Evolutionary conservation across 2,888 invertebrate genomes (phyloP).

Genomic region (Trachelus troglodyta): DNA sequence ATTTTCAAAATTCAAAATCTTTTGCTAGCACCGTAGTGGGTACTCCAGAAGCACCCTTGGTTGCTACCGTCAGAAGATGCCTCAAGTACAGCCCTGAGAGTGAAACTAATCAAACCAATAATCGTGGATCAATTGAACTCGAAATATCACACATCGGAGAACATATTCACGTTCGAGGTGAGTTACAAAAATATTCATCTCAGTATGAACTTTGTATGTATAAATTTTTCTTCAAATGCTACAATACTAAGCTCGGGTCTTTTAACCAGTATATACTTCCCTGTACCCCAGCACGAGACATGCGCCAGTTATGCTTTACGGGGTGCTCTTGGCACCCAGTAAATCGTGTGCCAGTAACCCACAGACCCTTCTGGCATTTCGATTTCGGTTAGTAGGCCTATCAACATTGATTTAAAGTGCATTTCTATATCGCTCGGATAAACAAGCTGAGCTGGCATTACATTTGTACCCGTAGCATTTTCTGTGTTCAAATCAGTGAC

Average conservation of each 20-base stretch:
- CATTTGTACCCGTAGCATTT: no score
- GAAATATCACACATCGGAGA: constrained; percentile 71
- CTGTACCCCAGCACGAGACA: constrained; percentile 38
- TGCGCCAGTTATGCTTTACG: constrained; percentile 48
- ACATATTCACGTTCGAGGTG: constrained; percentile 70
- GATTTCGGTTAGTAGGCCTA: constrained; percentile 59
- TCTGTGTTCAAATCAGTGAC: no score
- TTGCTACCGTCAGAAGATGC: constrained; percentile 61
- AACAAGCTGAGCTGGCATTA: constrained; percentile 5
- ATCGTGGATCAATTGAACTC: constrained; percentile 73
- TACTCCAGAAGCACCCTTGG: constrained; percentile 60
- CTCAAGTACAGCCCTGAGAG: constrained; percentile 59
- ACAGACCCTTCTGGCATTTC: constrained; percentile 56
- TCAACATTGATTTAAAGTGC: constrained; percentile 37
- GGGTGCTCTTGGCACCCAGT: constrained; percentile 51
- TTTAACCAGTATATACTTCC: constrained; percentile 24
- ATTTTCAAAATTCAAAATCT: constrained; percentile 58
- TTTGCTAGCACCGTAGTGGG: constrained; percentile 50
- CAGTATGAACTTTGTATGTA: no score
- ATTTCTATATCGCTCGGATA: constrained; percentile 3
- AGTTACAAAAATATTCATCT: no score
- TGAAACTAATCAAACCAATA: constrained; percentile 31
- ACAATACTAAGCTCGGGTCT: no score
- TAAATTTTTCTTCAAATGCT: no score
- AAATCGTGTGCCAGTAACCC: constrained; percentile 63